These are phyloP conservation scores for Scaptodrosophila latifasciaeformis DNA, from an alignment of 2,888 invertebrate genomes.

Conservation along the genomic window DNA sequence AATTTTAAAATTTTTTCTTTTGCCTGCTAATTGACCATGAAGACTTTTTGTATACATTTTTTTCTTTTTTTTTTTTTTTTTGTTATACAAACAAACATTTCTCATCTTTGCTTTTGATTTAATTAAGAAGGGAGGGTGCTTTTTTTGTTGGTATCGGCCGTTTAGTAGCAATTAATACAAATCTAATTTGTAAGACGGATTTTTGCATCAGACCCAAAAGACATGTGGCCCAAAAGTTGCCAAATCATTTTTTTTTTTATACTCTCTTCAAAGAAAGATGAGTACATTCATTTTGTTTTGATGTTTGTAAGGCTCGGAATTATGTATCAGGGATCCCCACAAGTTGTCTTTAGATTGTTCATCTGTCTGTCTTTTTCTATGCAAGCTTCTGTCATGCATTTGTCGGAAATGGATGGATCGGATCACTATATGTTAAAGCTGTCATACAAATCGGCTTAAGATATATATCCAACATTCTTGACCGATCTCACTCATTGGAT, in stretches of 20 bases:
- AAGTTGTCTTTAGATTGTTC: too few species aligned
- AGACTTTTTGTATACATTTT: constrained; percentile 16
- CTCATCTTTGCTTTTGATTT: not conserved
- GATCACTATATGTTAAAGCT: too few species aligned
- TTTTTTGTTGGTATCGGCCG: constrained; percentile 54
- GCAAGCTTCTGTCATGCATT: too few species aligned
- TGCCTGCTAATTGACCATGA: constrained; percentile 62
- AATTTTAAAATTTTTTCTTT: constrained; percentile 10
- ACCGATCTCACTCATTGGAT: too few species aligned
- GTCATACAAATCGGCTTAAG: too few species aligned
- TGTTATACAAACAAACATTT: too few species aligned
- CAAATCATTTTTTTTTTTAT: not conserved
- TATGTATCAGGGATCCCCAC: constrained; percentile 12
- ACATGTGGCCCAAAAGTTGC: not conserved
- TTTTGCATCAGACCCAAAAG: constrained; percentile 21
- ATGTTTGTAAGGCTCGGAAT: too few species aligned
- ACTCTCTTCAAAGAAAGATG: not conserved
- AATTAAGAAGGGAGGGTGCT: constrained; percentile 26
- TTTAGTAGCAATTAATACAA: constrained; percentile 58
- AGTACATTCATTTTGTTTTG: too few species aligned
- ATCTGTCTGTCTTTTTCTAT: too few species aligned
- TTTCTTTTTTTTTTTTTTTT: too few species aligned
- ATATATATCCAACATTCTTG: too few species aligned
- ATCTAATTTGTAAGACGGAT: constrained; percentile 56
- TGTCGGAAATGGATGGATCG: too few species aligned